Evolutionary conservation across 2,888 invertebrate genomes (phyloP).

Genomic region (Iphiclides podalirius): DNA sequence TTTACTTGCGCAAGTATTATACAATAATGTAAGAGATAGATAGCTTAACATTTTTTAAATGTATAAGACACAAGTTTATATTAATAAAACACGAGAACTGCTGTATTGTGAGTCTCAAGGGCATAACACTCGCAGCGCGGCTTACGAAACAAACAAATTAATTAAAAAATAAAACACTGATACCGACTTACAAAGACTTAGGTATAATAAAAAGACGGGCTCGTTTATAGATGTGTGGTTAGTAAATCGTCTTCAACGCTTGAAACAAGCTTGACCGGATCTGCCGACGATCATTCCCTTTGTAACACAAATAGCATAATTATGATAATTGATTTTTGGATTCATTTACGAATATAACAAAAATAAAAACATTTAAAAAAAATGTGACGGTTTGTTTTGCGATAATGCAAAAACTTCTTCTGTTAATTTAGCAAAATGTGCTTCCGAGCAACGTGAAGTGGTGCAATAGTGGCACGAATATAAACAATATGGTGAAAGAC

Average conservation of each 20-base stretch:
- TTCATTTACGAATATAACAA: no score
- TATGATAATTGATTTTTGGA: slow-evolving; percentile 17
- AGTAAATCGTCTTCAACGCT: slow-evolving; percentile 47
- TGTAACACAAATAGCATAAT: slow-evolving; percentile 10
- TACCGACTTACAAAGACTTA: not conserved
- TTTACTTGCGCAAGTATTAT: no score
- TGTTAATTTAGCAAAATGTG: not conserved
- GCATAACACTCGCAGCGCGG: not conserved
- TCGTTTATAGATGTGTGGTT: slow-evolving; percentile 20
- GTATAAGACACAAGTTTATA: not conserved
- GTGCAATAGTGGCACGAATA: no score
- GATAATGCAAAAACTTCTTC: not conserved
- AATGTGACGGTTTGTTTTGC: no score
- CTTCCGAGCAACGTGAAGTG: no score
- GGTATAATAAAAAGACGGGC: slow-evolving; percentile 1
- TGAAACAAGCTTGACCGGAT: slow-evolving; percentile 53
- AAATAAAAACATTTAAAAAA: no score
- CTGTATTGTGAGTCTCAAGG: slow-evolving; percentile 3
- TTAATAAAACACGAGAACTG: not conserved
- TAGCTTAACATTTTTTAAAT: no score
- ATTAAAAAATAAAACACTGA: slow-evolving; percentile 3
- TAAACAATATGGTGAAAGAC: no score
- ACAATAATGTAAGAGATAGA: no score
- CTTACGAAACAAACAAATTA: slow-evolving; percentile 9
- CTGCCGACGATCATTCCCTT: slow-evolving; percentile 1